Base-by-base conservation (phyloP, 2,113 vertebrate species). In the Porphyrio hochstetteri region DNA sequence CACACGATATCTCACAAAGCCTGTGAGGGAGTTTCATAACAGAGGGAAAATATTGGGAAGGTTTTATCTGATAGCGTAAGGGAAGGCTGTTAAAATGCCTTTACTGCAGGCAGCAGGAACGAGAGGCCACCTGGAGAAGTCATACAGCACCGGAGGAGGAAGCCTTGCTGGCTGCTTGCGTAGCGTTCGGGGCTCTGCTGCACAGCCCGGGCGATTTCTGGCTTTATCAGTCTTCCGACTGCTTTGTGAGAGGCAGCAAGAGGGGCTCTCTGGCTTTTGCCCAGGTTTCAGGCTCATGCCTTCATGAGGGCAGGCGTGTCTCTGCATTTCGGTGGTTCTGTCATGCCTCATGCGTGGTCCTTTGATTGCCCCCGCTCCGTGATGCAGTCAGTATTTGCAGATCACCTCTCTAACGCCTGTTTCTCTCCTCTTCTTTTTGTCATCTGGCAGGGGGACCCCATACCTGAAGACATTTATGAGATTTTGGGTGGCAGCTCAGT, bases 381-480 rank as follows among this genome's bases (percentile, higher is more conserved):
- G 36, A 44, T 4, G 5, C 72, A 28, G 35, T 23, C 74, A 35
- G 35, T 35, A 65, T 79, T 92, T 59, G 14, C 60, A 89, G 35
- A 71, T 75, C 23, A 42, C 48, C 29, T 63, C 55, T 87, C 60
- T 96, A 96, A 97, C 4, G 1, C 28, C 77, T 81, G n/a, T 88
- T 94, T 83, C 72, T 83, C 56, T 40, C 36, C 40, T 72, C 83
- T 71, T 88, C 36, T 82, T 59, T 94, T 70, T 97, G 67, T 97
- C 85, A 10, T 65, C 88, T 94, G 86, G 57, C 98, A 99, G 99
- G 98, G 98, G 75, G 99, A 99, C 77, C 98, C 98, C 79, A 98
- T 99, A 95, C 99, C 99, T 0, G 97, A 97, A 93, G 99, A 99
- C 77, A 98, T 99, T 96, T 98, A 99, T 76, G 97, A 99, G 96